These are phyloP conservation scores for Clytia hemisphaerica DNA, from an alignment of 30 jellyfish, hydroid and myxozoan species.

Conservation along the genomic window DNA sequence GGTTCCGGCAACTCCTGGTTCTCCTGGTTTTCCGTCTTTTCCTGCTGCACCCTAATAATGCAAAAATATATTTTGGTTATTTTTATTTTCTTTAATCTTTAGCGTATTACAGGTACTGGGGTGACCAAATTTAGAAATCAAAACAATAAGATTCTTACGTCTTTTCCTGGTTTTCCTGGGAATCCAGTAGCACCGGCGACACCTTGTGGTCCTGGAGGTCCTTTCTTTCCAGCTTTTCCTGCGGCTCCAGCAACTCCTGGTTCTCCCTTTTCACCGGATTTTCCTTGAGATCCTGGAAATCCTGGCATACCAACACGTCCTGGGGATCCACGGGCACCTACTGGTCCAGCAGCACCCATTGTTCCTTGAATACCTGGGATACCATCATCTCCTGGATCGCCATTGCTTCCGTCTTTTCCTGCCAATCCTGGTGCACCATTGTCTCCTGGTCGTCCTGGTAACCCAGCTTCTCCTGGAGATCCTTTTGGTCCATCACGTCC, in stretches of 20 bases:
- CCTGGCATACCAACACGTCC: slow-evolving; percentile 81
- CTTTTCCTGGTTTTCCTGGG: slow-evolving; percentile 68
- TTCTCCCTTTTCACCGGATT: slow-evolving; percentile 63
- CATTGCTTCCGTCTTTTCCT: slow-evolving; percentile 49
- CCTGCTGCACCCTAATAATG: slow-evolving; percentile 71
- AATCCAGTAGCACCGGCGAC: slow-evolving; percentile 34
- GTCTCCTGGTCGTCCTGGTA: slow-evolving; percentile 45
- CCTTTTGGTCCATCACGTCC: slow-evolving; percentile 55
- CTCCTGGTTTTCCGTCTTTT: slow-evolving; percentile 39
- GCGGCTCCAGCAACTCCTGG: slow-evolving; percentile 19
- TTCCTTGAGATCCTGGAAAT: slow-evolving; percentile 64
- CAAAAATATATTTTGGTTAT: neutral
- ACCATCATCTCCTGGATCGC: slow-evolving; percentile 68
- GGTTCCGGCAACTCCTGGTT: slow-evolving; percentile 21
- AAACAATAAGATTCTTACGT: slow-evolving; percentile 28
- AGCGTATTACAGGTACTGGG: too few species aligned
- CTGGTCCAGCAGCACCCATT: slow-evolving; percentile 49
- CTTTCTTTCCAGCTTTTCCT: slow-evolving; percentile 31
- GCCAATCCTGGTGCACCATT: slow-evolving; percentile 73
- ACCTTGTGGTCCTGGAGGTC: slow-evolving; percentile 70
- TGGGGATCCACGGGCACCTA: slow-evolving; percentile 48
- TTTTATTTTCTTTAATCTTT: neutral
- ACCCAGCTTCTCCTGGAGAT: slow-evolving; percentile 37
- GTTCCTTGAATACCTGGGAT: slow-evolving; percentile 62
- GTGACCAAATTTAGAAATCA: too few species aligned